A percentile compares a stretch with the other conserved stretches of the same genome.
Conservation (phyloP, 2,888 invertebrate genomes). For the Andrena flavipes region DNA sequence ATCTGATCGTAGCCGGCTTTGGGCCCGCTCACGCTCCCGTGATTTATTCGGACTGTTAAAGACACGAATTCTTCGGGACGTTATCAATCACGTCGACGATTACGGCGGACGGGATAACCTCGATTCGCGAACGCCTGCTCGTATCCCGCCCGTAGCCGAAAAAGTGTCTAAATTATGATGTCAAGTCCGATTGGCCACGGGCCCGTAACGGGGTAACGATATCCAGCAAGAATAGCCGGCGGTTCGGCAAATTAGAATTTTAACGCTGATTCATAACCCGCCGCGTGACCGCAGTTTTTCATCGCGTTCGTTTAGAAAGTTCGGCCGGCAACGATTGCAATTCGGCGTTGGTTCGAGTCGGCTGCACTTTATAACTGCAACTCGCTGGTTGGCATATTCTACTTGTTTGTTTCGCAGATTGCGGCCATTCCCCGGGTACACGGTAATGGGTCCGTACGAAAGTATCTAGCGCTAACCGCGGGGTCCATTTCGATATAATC, state of each 20-base stretch:
- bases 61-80: conserved; percentile 10
- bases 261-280: conserved; percentile 14
- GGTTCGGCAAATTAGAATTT: conserved; percentile 21
- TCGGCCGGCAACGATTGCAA: conserved; percentile 18
- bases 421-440: conserved; percentile 8
- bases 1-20: conserved; percentile 32
- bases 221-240: neutral
- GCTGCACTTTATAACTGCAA: conserved; percentile 14
- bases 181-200: conserved; percentile 19
- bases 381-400: conserved; percentile 16
- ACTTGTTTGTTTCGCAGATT: conserved; percentile 43
- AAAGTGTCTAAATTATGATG: conserved; percentile 40
- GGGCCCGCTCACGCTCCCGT: conserved; percentile 25
- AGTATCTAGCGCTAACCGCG: neutral
- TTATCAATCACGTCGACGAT: conserved; percentile 37
- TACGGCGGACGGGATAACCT: conserved; percentile 11
- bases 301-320: conserved; percentile 42
- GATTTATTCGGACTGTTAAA: conserved; percentile 15
- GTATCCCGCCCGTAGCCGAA: conserved; percentile 3
- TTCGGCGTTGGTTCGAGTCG: conserved; percentile 24
- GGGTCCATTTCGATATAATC: neutral
- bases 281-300: neutral
- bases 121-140: neutral
- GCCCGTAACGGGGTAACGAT: neutral
- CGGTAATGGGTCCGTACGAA: neutral